Conservation (phyloP, 2,113 vertebrate genomes). For the Sphaerodactylus townsendi region DNA sequence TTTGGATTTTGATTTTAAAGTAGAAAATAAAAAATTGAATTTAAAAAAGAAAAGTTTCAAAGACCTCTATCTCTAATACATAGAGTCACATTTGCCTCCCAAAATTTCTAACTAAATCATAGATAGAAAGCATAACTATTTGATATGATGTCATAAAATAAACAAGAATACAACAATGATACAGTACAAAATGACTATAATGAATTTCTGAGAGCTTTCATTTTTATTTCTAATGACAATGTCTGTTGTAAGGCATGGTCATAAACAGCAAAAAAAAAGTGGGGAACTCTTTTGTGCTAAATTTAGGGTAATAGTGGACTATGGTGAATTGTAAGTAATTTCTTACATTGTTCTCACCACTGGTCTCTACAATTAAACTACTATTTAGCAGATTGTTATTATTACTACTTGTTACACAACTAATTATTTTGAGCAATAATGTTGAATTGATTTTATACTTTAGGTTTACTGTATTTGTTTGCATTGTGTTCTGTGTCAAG, state of each 20-base stretch:
- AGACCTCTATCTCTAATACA: too few relatives aligned
- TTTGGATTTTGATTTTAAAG: too few relatives aligned
- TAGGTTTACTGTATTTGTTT: not conserved
- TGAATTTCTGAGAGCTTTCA: constrained; percentile 34
- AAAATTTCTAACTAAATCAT: not conserved
- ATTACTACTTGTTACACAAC: not conserved
- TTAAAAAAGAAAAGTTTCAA: too few relatives aligned
- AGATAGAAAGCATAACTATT: not conserved
- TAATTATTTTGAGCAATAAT: not conserved
- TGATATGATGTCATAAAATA: constrained; percentile 43
- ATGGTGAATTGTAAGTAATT: not conserved
- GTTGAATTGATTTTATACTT: not conserved
- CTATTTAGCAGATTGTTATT: constrained; percentile 5
- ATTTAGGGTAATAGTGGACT: not conserved
- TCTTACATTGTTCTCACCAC: not conserved
- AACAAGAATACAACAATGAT: constrained; percentile 31
- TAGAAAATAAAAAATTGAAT: too few relatives aligned
- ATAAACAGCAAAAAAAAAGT: constrained; percentile 37
- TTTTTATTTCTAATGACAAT: constrained; percentile 48
- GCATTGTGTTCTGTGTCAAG: not conserved
- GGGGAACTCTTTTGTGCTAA: constrained; percentile 26
- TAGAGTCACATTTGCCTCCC: not conserved
- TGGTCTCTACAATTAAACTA: not conserved
- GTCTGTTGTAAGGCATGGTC: constrained; percentile 27
- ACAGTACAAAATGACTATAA: constrained; percentile 49